phyloP scores from a whole-genome alignment of 2,888 invertebrate genomes.

The Caenorhabditis sulstoni region DNA sequence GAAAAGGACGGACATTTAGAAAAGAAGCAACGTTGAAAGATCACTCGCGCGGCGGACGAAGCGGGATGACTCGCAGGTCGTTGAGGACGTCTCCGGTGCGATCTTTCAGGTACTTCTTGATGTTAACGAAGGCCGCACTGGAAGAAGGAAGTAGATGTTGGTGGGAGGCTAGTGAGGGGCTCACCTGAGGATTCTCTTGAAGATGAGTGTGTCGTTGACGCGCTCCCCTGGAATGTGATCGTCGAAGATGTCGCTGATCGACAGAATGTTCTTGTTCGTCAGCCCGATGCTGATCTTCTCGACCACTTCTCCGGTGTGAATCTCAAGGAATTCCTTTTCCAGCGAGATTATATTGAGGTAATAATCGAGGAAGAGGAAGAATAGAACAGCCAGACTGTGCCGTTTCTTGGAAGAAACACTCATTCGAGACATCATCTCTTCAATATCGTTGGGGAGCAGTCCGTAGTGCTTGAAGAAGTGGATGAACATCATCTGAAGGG shows the following conservation, averaged over 20 bases:
- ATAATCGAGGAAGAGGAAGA: slow-evolving; percentile 38
- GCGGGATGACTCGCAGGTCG: slow-evolving; percentile 36
- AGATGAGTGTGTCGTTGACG: slow-evolving; percentile 41
- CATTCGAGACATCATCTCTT: slow-evolving; percentile 15
- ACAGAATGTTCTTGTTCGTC: slow-evolving; percentile 38
- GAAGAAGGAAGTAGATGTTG: neutral
- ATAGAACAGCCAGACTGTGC: slow-evolving; percentile 20
- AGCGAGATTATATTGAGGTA: slow-evolving; percentile 35
- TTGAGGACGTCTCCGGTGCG: slow-evolving; percentile 41
- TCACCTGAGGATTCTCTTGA: slow-evolving; percentile 42
- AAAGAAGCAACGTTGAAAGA: neutral
- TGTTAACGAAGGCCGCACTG: slow-evolving; percentile 26
- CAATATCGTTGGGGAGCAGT: slow-evolving; percentile 15
- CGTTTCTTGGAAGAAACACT: neutral
- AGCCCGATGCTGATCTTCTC: slow-evolving; percentile 34
- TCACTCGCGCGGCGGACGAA: slow-evolving; percentile 25
- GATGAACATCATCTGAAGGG: slow-evolving; percentile 38
- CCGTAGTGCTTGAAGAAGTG: slow-evolving; percentile 44
- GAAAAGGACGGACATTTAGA: no score
- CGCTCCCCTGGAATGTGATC: slow-evolving; percentile 44
- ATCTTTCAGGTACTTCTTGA: slow-evolving; percentile 24
- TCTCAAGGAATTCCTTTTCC: slow-evolving; percentile 32
- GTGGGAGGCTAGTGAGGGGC: neutral
- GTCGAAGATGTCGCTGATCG: slow-evolving; percentile 44
- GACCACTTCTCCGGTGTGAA: slow-evolving; percentile 24